phyloP scores from a whole-genome alignment of 2,797 vertebrate genomes.

The Pseudomugil gertrudae region DNA sequence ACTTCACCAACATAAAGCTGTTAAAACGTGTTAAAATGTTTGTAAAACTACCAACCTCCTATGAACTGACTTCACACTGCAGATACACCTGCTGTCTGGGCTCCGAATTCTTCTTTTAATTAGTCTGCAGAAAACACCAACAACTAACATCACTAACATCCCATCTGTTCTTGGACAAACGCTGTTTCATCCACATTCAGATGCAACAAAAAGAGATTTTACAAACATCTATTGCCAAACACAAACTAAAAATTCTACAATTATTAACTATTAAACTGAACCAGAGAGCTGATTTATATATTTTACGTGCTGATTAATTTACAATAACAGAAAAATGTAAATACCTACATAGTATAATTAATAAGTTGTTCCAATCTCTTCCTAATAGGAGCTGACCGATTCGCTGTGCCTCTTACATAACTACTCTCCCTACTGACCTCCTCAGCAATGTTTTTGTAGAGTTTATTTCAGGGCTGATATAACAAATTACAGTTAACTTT shows the following conservation, averaged over 20 bases:
- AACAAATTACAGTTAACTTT: constrained; percentile 18
- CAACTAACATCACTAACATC: neutral
- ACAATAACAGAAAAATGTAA: neutral
- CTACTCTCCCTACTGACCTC: constrained; percentile 19
- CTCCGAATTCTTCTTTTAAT: neutral
- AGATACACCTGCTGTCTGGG: constrained; percentile 9
- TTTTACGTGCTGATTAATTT: neutral
- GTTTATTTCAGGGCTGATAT: constrained; percentile 37
- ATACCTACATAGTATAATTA: neutral
- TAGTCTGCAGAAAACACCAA: neutral
- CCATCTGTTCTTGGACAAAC: constrained; percentile 17
- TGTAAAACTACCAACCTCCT: constrained; percentile 11
- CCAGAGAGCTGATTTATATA: neutral
- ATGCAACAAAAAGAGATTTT: constrained; percentile 2
- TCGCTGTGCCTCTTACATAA: constrained; percentile 7
- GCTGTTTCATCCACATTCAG: constrained; percentile 7
- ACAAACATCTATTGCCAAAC: constrained; percentile 8
- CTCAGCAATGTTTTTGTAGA: constrained; percentile 15
- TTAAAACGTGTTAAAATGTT: neutral
- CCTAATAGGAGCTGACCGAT: neutral
- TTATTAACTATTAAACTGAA: constrained; percentile 6
- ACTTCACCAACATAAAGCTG: constrained; percentile 1
- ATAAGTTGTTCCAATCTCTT: neutral
- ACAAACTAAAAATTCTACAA: constrained; percentile 7
- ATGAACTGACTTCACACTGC: neutral